Evolutionary conservation across 2,797 vertebrate species (phyloP).

Genomic region (Catharus ustulatus): DNA sequence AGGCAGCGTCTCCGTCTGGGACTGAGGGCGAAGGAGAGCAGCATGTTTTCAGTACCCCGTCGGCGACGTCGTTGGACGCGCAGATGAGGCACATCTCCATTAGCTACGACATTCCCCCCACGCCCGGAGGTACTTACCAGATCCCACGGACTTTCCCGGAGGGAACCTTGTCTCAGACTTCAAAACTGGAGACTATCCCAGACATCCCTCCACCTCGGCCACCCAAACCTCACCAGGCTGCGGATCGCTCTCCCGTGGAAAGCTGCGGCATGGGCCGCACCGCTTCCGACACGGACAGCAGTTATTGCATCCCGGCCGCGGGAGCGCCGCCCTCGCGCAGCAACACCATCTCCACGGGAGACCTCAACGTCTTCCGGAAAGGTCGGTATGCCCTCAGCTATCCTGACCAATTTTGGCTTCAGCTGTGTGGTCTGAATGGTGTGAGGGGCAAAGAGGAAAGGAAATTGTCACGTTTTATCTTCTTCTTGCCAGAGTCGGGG

Average conservation of each 20-base stretch:
- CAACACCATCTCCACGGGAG: slow-evolving; percentile 91
- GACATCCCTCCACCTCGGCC: slow-evolving; percentile 92
- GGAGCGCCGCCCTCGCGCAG: slow-evolving; percentile 86
- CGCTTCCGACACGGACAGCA: slow-evolving; percentile 89
- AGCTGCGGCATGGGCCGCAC: slow-evolving; percentile 83
- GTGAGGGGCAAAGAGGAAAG: background rate
- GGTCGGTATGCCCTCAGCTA: slow-evolving; percentile 73
- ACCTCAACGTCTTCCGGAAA: slow-evolving; percentile 88
- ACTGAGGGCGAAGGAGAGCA: slow-evolving; percentile 86
- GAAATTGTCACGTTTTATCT: background rate
- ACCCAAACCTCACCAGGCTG: slow-evolving; percentile 87
- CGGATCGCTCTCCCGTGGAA: slow-evolving; percentile 92
- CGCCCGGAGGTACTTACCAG: slow-evolving; percentile 92
- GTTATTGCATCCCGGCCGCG: slow-evolving; percentile 87
- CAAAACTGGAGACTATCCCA: slow-evolving; percentile 83
- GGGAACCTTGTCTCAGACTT: slow-evolving; percentile 74
- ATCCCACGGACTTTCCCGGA: slow-evolving; percentile 89
- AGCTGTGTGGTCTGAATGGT: background rate
- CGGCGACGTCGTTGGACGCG: slow-evolving; percentile 83
- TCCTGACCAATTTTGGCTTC: background rate
- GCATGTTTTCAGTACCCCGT: slow-evolving; percentile 87
- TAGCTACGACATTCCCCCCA: slow-evolving; percentile 96
- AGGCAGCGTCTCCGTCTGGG: slow-evolving; percentile 80
- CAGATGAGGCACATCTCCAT: slow-evolving; percentile 90
- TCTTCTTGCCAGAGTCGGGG: too few relatives aligned